Base-by-base conservation (phyloP, 2,113 vertebrate species). In the Pluvianellus socialis region DNA sequence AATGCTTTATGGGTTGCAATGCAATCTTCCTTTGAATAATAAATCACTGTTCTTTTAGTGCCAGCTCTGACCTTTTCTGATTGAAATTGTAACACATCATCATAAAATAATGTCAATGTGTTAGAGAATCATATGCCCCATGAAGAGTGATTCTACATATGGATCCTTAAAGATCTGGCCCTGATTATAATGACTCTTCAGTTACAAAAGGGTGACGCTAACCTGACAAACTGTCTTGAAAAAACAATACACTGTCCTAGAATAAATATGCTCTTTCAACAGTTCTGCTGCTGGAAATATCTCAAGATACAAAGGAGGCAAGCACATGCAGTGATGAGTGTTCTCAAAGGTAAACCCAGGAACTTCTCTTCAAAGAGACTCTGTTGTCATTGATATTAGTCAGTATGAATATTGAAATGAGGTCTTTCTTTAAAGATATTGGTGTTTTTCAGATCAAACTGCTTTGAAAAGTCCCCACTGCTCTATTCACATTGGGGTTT, bases 11-110 rank as follows among this genome's bases (percentile, higher is more conserved):
- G 92, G 90, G 58, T 83, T 88, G 62, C 81, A 53, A 2, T 26
- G 53, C 49, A 65, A 73, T 71, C 79, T 80, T 18, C 35, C 85
- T 59, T 45, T 70, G 92, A 83, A 82, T 68, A 92, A 92, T 40
- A 83, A 79, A 93, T 92, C 71, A 5, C n/a, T 27, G 62, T 14
- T 88, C 74, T 28, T 52, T 7, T 74, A 63, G 66, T 14, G 79
- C 90, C 88, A 92, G 79, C 85, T 47, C 75, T 93, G 94, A 95
- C 93, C 93, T 96, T 95, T 91, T 28, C 85, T 80, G 85, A 21
- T 88, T 83, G 90, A 55, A 93, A 83, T 62, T 73, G 79, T 74
- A 88, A 26, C 90, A 38, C 88, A 63, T 73, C 90, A 33, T 38
- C 62, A 13, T 42, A 50, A 90, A 93, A 79, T 24, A 75, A 62